These are phyloP conservation scores for Brachylomia viminalis DNA, from an alignment of 2,888 invertebrate genomes.

Conservation along the genomic window DNA sequence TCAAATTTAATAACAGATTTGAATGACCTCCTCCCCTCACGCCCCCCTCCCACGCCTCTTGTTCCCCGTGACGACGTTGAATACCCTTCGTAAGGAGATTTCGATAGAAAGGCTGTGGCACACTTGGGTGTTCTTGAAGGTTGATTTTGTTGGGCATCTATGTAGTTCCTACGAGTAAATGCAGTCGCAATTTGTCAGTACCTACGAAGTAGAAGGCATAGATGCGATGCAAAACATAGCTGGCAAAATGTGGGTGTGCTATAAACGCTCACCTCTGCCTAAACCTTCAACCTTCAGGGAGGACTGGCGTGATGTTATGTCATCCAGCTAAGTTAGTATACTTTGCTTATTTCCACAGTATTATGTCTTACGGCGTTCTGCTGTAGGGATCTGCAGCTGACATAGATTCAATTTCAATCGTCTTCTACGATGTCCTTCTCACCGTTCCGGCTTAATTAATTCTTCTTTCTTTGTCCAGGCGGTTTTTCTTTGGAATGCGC, in stretches of 20 bases:
- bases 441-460: too few relatives aligned
- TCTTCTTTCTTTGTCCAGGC: too few relatives aligned
- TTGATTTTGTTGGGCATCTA: neutral
- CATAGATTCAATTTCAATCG: too few relatives aligned
- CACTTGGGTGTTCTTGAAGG: constrained; percentile 20
- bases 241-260: neutral
- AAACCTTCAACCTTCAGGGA: neutral
- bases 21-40: constrained; percentile 75
- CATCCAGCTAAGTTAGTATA: too few relatives aligned
- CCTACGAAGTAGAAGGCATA: neutral
- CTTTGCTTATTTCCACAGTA: too few relatives aligned
- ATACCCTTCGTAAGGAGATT: constrained; percentile 58
- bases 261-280: neutral
- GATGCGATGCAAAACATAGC: neutral
- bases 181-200: neutral
- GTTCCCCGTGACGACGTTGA: constrained; percentile 23
- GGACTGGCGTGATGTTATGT: neutral
- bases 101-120: constrained; percentile 42
- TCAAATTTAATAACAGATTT: constrained; percentile 86
- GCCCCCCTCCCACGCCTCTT: constrained; percentile 14
- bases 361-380: too few relatives aligned
- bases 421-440: too few relatives aligned
- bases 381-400: too few relatives aligned
- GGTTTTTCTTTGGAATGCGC: too few relatives aligned
- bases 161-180: neutral